Percentiles rank a stretch among this genome's conserved stretches.
Evolutionary conservation across 2,113 vertebrate genomes (phyloP).

Genomic region (Canis aureus): DNA sequence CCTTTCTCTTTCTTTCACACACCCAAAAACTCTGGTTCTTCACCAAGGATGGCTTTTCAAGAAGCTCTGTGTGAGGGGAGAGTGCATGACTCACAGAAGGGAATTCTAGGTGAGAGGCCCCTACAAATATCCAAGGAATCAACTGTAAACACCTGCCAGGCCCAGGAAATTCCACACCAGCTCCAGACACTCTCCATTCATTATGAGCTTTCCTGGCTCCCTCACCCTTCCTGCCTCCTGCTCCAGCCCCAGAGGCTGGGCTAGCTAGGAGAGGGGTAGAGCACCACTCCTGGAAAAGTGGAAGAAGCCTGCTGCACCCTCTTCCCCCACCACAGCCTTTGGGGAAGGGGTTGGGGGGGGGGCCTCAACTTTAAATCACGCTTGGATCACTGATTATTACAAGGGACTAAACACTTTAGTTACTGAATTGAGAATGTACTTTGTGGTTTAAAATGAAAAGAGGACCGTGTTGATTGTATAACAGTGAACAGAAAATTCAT

Average conservation of each 20-base stretch:
- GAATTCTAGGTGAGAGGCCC: not conserved
- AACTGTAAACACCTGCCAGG: not conserved
- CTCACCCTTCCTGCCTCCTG: not conserved
- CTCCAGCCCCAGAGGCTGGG: not conserved
- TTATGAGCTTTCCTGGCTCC: not conserved
- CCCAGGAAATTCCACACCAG: not conserved
- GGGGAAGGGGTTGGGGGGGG: not conserved
- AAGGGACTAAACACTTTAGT: slow-evolving; percentile 2
- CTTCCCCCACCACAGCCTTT: not conserved
- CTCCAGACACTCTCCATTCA: not conserved
- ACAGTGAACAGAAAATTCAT: not conserved
- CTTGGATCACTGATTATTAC: not conserved
- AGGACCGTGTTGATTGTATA: not conserved
- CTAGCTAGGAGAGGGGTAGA: not conserved
- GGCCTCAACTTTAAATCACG: not conserved
- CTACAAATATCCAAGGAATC: not conserved
- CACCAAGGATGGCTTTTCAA: not conserved
- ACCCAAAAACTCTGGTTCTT: not conserved
- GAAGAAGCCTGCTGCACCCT: not conserved
- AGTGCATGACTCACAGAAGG: not conserved
- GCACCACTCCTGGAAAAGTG: not conserved
- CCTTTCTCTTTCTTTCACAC: not conserved
- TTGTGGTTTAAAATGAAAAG: not conserved
- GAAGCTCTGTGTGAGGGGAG: not conserved
- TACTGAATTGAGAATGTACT: not conserved